Evolutionary conservation across 2,888 invertebrate genomes (phyloP).

Genomic region (Sphinx pinastri): DNA sequence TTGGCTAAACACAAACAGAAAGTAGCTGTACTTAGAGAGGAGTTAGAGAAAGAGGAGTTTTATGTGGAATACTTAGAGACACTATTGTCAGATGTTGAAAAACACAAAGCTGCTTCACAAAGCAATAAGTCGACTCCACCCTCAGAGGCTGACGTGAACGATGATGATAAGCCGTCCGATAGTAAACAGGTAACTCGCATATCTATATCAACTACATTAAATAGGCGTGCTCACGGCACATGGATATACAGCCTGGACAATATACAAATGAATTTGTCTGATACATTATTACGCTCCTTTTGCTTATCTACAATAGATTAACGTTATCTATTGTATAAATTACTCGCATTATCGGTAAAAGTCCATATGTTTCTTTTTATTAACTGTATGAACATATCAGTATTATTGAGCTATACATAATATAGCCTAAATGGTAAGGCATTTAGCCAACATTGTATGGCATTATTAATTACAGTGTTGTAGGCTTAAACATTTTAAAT

Average conservation of each 20-base stretch:
- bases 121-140: constrained; percentile 78
- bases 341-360: constrained; percentile 33
- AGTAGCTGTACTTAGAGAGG: constrained; percentile 91
- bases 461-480: background rate
- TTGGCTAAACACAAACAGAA: constrained; percentile 94
- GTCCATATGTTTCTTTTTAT: constrained; percentile 16
- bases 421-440: background rate
- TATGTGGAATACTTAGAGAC: constrained; percentile 95
- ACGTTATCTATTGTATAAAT: constrained; percentile 33
- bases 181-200: constrained; percentile 71
- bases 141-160: constrained; percentile 72
- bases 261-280: background rate
- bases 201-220: background rate
- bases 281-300: constrained; percentile 27
- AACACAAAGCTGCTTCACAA: constrained; percentile 86
- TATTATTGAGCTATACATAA: background rate
- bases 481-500: background rate
- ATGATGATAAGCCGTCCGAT: constrained; percentile 77
- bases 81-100: constrained; percentile 92
- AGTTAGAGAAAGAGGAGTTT: constrained; percentile 94
- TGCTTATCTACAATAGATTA: constrained; percentile 42
- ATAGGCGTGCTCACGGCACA: background rate
- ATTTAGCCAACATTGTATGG: background rate
- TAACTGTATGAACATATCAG: background rate
- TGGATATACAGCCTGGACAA: background rate